Base-by-base conservation (phyloP, 1,140 invertebrate species). In the Dreissena polymorpha region DNA sequence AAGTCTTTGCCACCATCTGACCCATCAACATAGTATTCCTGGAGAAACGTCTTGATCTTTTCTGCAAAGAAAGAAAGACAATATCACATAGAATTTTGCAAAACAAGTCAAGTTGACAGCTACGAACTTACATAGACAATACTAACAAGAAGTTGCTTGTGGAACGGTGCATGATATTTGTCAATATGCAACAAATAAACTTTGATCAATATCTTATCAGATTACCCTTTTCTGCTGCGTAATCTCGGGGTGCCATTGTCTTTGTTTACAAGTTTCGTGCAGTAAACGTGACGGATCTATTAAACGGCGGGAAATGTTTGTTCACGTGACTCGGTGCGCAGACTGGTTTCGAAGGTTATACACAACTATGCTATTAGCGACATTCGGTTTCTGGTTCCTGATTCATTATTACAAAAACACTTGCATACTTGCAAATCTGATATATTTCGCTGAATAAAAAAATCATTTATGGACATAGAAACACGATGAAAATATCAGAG, bases 21-120 rank as follows among this genome's bases (percentile, higher is more conserved):
- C 27, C 96, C 95, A 81, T 95, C 95, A 83, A 94, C 93, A 85
- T 96, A 96, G 92, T 95, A 98, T 89, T 97, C 97, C 27, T 95
- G 94, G 55, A 99, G 94, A 90, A 99, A 98, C 10, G 95, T 95
- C 88, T 97, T 97, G 12, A 98, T 94, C 70, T 95, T 94, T 81
- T 97, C 97, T 98, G 87, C 72, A 94, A 94, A 63, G 53, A 72
- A 89, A 86, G 83, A 87, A 53, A 39, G 21, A 84, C 13, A 71
- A 63, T 51, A 10, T n/a, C 50, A 29, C 27, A 6, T 7, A 69
- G 57, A 60, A 53, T 23, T 63, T 25, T n/a, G 25, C 1, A 57
- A 18, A 27, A 29, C 1, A 53, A n/a, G n/a, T n/a, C n/a, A n/a
- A 13, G 16, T 63, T 14, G 27, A 71, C 21, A 27, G 49, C 8